Base-by-base conservation (phyloP, 2,113 vertebrate species). In the Mohoua ochrocephala region DNA sequence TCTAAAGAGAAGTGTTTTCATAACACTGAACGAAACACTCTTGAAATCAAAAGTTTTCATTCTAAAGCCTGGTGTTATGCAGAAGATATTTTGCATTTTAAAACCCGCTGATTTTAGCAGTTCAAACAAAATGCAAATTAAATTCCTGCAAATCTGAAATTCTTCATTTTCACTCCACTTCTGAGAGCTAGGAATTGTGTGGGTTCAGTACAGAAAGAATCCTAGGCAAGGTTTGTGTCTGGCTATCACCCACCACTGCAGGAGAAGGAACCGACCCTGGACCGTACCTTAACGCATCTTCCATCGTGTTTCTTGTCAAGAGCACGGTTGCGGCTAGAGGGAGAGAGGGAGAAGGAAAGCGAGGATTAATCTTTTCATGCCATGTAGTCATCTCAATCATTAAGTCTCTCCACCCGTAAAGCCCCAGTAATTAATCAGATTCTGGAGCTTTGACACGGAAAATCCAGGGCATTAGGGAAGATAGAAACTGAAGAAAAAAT, bases 231-330 rank as follows among this genome's bases (percentile, higher is more conserved):
- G 68, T 23, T 73, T 89, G 35, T 83, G 33, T 11, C 63, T 60
- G 74, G 31, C 47, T 24, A 20, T 57, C 71, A 56, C 33, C 49
- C 83, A n/a, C 18, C 31, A 2, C 41, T 16, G 37, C 35, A 49
- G 52, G 56, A 47, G 57, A 33, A 59, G 33, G 30, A 70, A 20
- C 27, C 2, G 0, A 16, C 21, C 20, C 41, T 10, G 7, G 49
- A 15, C 50, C 28, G 0, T 95, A 97, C 97, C 97, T 12, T 26
- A 23, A 93, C 60, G 11, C 97, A 97, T 87, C 39, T 90, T 76
- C 97, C 97, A 0, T 97, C 89, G 2, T 97, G 89, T 64, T 59
- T 96, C 95, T 97, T 97, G 85, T 92, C 94, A 2, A 96, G 26
- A 22, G 1, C 15, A 7, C 6, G 71, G 69, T 87, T 84, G 44